A percentile compares a stretch with the other conserved stretches of the same genome.
Evolutionary conservation across 2,888 invertebrate species (phyloP).

Genomic region (Chrysolina haemoptera): DNA sequence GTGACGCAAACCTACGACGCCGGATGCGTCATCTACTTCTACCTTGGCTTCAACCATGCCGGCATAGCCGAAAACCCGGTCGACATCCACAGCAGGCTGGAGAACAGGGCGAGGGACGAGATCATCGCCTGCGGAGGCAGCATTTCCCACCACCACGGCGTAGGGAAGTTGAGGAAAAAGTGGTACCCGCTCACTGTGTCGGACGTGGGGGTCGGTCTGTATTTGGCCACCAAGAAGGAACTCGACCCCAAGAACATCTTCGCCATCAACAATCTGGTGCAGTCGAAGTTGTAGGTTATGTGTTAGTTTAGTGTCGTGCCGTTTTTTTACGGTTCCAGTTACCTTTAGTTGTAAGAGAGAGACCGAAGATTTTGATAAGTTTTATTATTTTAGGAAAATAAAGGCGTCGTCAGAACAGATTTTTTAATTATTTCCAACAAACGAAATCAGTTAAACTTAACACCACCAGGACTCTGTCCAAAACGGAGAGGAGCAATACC

Average conservation of each 20-base stretch:
- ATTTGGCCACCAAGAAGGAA: conserved; percentile 86
- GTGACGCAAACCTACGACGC: conserved; percentile 98
- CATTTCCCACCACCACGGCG: conserved; percentile 96
- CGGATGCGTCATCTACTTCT: conserved; percentile 92
- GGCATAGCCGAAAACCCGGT: conserved; percentile 84
- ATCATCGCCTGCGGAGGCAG: conserved; percentile 93
- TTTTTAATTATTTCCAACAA: too few relatives aligned
- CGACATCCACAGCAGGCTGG: conserved; percentile 86
- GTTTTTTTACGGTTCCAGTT: not conserved
- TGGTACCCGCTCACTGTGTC: conserved; percentile 93
- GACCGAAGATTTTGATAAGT: too few relatives aligned
- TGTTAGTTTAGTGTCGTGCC: not conserved
- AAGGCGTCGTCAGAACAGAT: too few relatives aligned
- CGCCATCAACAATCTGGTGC: conserved; percentile 85
- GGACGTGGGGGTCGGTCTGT: conserved; percentile 82
- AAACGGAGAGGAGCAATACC: too few relatives aligned
- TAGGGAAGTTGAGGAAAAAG: conserved; percentile 91
- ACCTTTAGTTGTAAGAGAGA: too few relatives aligned
- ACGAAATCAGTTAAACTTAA: too few relatives aligned
- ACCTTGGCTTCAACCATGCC: conserved; percentile 65
- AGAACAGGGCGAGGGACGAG: conserved; percentile 90
- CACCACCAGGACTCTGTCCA: too few relatives aligned
- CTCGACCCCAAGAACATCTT: conserved; percentile 97
- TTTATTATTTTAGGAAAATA: too few relatives aligned
- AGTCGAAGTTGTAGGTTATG: conserved; percentile 58